Conservation (phyloP, 2,113 vertebrate species). For the Oncorhynchus masou region DNA sequence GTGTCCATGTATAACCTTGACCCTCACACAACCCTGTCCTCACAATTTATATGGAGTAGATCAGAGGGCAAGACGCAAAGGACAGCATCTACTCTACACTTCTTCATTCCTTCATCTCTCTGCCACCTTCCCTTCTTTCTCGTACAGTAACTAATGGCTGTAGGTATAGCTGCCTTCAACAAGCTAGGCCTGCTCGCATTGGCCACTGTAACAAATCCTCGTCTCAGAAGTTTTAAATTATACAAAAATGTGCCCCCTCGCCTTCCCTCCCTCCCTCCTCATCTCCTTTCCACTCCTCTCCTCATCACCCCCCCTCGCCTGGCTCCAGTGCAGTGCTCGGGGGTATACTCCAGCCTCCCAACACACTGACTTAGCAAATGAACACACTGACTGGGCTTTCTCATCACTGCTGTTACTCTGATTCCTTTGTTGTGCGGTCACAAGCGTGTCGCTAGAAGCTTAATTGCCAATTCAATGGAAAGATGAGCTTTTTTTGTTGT, state of each 20-base stretch:
- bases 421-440: slow-evolving; percentile 7
- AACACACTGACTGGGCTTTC: neutral
- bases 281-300: neutral
- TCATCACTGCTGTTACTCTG: neutral
- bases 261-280: slow-evolving; percentile 42
- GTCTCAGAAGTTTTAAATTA: slow-evolving; percentile 74
- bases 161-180: slow-evolving; percentile 36
- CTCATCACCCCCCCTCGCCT: neutral
- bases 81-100: too few species aligned
- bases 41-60: too few species aligned
- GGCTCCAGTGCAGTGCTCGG: neutral
- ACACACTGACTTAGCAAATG: slow-evolving; percentile 3
- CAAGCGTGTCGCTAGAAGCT: slow-evolving; percentile 1
- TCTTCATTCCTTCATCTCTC: slow-evolving; percentile 5
- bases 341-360: too few species aligned
- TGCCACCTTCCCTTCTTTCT: neutral
- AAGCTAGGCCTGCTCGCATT: slow-evolving; percentile 51
- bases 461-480: slow-evolving; percentile 1
- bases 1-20: too few species aligned
- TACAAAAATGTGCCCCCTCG: slow-evolving; percentile 74
- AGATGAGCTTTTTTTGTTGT: slow-evolving; percentile 1
- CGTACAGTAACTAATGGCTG: slow-evolving; percentile 31
- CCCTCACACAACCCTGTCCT: too few species aligned
- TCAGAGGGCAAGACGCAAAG: too few species aligned
- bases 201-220: slow-evolving; percentile 70